Evolutionary conservation across 30 jellyfish, hydroid and myxozoan species (phyloP), one percentile per base, ranked within the genome.

Genomic region (Morbakka virulenta): DNA sequence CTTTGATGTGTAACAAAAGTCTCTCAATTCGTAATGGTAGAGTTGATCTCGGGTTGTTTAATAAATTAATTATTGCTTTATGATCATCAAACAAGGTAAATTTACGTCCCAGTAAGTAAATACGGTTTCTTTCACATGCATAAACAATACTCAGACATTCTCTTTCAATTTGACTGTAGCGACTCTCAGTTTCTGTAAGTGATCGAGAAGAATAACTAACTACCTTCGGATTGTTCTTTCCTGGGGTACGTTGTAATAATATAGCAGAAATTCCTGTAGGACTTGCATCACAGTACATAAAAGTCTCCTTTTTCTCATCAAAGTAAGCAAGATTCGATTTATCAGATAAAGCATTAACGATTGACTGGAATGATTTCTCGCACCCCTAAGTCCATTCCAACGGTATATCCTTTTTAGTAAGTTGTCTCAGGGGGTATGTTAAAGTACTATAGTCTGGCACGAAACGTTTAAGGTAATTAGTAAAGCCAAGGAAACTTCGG

Each of bases 241-340:
- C 0, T 9, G 83, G 83, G 13, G 83, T 71, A 17, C 33, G 20
- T 71, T 71, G 83, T 14, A 6, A n/a, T n/a, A n/a, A n/a, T n/a
- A n/a, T n/a, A n/a, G n/a, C n/a, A n/a, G n/a, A n/a, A n/a, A 81
- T 23, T 2, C 93, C 81, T 27, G 71, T 80, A 14, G 80, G 86
- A 28, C 86, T 69, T 0, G 86, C 86, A 63, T 81, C 93, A 20
- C 57, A 76, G 26, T 12, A 2, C 4, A 81, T 28, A 6, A 26
- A 9, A 1, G 93, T 49, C 3, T 81, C 86, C 32, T 61, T 69
- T 3, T 52, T 61, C 23, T 27, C 32, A 62, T 81, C 86, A 32
- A 69, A 81, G 62, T 69, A 71, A 31, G 50, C 22, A 28, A 69
- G 29, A 61, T 53, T 80, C 20, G 80, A 69, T 24, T 63, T 35